These are phyloP conservation scores for Coracopsis vasa DNA, from an alignment of 2,113 vertebrate genomes.

Conservation along the genomic window DNA sequence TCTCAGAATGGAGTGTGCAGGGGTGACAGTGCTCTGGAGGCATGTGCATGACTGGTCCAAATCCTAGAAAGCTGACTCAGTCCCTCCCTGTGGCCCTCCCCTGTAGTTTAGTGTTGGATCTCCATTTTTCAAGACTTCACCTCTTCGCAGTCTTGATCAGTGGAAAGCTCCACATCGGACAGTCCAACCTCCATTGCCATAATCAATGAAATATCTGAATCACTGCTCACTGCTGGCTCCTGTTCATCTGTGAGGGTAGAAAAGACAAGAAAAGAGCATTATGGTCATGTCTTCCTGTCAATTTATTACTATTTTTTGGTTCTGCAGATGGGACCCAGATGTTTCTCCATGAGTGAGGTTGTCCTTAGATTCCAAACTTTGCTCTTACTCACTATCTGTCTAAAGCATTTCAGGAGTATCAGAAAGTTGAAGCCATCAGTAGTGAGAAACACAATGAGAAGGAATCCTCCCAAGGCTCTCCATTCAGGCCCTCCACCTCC, in stretches of 20 bases:
- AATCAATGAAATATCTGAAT: conserved; percentile 89
- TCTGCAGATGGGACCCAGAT: background rate
- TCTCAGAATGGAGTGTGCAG: conserved; percentile 59
- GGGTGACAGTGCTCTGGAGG: conserved; percentile 65
- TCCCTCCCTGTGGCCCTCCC: conserved; percentile 37
- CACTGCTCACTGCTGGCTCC: conserved; percentile 87
- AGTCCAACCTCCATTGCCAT: conserved; percentile 85
- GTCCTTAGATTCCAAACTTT: background rate
- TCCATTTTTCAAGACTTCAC: conserved; percentile 83
- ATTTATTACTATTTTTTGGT: accelerated
- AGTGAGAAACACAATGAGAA: background rate
- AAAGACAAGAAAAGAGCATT: conserved; percentile 19
- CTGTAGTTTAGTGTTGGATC: background rate
- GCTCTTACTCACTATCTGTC: background rate
- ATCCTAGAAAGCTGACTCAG: conserved; percentile 38
- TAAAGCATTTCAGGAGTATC: background rate
- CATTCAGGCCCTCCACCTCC: background rate
- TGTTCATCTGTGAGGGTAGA: conserved; percentile 82
- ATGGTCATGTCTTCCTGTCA: background rate
- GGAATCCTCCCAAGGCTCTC: background rate
- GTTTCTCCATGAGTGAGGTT: background rate
- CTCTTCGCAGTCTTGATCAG: conserved; percentile 84
- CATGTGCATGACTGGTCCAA: conserved; percentile 53
- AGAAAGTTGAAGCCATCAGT: background rate
- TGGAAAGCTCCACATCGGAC: conserved; percentile 86